A percentile compares a stretch with the other conserved stretches of the same genome.
phyloP scores from a whole-genome alignment of 2,113 vertebrate species.

The Nothocercus nigrocapillus region DNA sequence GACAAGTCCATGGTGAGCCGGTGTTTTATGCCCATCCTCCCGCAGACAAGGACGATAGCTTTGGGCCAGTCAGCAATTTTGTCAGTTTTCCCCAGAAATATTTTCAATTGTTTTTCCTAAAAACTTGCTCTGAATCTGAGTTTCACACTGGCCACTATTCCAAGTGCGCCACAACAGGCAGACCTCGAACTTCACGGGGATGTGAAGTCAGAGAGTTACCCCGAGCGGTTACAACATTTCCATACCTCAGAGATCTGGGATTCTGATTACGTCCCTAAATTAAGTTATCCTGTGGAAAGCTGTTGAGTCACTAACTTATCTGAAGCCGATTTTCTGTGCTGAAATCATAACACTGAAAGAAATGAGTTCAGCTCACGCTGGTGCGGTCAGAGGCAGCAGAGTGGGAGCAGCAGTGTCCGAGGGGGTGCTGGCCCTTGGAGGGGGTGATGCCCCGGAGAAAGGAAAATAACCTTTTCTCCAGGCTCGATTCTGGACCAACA shows the following conservation, averaged over 20 bases:
- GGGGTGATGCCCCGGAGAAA: neutral
- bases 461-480: neutral
- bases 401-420: neutral
- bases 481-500: neutral
- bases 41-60: neutral
- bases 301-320: neutral
- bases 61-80: neutral
- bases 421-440: neutral
- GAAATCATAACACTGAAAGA: neutral
- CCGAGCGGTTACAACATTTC: neutral
- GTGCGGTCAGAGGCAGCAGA: neutral
- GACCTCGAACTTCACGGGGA: neutral
- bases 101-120: neutral
- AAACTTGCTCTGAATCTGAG: neutral
- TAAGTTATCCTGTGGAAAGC: neutral
- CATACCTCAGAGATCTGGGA: fast-evolving
- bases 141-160: neutral
- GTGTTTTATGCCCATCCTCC: neutral
- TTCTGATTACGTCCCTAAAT: neutral
- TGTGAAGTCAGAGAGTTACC: fast-evolving
- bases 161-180: fast-evolving
- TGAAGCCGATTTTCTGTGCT: neutral
- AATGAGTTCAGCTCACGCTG: neutral
- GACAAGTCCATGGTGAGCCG: neutral
- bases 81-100: neutral